Evolutionary conservation across 2,888 invertebrate genomes (phyloP).

Genomic region (Phengaris arion): DNA sequence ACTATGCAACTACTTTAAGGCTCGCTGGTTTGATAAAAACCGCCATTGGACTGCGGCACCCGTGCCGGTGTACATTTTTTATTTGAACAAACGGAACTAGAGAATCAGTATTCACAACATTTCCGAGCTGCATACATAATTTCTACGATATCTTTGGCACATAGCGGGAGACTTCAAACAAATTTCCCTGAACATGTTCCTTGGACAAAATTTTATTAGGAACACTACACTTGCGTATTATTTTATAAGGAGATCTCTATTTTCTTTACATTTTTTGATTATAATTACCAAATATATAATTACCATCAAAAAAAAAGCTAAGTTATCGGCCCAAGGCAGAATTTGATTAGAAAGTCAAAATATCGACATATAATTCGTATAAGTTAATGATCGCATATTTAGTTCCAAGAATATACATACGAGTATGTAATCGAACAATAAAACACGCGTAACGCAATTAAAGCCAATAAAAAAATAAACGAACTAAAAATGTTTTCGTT

Average conservation of each 20-base stretch:
- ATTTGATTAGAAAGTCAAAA: too few species aligned
- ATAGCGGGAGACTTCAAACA: not conserved
- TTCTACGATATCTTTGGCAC: constrained; percentile 10
- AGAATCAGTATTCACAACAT: constrained; percentile 18
- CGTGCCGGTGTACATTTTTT: not conserved
- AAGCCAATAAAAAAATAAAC: constrained; percentile 9
- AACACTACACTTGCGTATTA: too few species aligned
- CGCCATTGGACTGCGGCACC: not conserved
- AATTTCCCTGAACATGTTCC: not conserved
- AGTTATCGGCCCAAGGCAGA: too few species aligned
- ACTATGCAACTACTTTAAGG: too few species aligned
- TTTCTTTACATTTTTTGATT: not conserved
- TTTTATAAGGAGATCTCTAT: not conserved
- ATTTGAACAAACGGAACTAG: not conserved
- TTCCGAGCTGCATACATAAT: constrained; percentile 20
- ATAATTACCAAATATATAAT: too few species aligned
- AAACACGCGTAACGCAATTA: not conserved
- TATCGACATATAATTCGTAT: too few species aligned
- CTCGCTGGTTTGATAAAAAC: not conserved
- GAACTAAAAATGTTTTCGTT: not conserved
- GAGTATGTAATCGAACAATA: not conserved
- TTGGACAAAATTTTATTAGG: not conserved
- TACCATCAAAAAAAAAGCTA: too few species aligned
- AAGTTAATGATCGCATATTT: too few species aligned
- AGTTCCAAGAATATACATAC: too few species aligned